Evolutionary conservation across 2,888 invertebrate species (phyloP), one percentile per base, ranked within the genome.

Genomic region (Ophion ellenae): DNA sequence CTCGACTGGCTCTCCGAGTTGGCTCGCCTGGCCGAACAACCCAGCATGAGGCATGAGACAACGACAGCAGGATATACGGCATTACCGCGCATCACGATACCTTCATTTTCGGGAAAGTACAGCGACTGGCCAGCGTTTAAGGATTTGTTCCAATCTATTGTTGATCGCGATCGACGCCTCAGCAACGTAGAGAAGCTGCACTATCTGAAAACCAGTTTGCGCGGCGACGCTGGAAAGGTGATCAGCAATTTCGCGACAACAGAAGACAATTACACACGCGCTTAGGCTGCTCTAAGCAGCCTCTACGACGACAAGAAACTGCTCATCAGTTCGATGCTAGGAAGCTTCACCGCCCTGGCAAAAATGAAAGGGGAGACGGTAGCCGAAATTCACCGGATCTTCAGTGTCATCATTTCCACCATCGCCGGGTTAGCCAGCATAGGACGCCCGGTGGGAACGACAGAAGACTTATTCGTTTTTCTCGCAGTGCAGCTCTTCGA

Each of bases 81-180:
- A 0, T n/a, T 73, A 0, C 59, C 59, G 1, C 59, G 73, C 7
- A 69, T 69, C 7, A 6, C 6, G 6, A 0, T 47, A 14, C 47
- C 47, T 3, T 14, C 10, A 0, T 61, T 61, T n/a, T 7, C 2
- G 4, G 61, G 61, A 5, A 3, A n/a, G 10, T 61, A 5, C 20
- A 2, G 10, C n/a, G 24, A 24, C 24, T 20, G 61, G 20, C n/a
- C 20, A 2, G 5, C 20, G 10, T 61, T 20, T 14, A 61, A 20
- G 61, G 61, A 61, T 7, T 5, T 61, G 20, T 61, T 61, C 61
- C 11, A 14, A 10, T 0, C 1, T 87, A 0, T 92, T 94, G 76
- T 88, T 90, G 87, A 76, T 79, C 9, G 57, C 80, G 2, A 20
- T 83, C 3, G 6, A 53, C 24, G 69, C 80, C 17, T 24, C 24